phyloP scores from a whole-genome alignment of 1,140 invertebrate genomes.

The Pseudoatta argentina region DNA sequence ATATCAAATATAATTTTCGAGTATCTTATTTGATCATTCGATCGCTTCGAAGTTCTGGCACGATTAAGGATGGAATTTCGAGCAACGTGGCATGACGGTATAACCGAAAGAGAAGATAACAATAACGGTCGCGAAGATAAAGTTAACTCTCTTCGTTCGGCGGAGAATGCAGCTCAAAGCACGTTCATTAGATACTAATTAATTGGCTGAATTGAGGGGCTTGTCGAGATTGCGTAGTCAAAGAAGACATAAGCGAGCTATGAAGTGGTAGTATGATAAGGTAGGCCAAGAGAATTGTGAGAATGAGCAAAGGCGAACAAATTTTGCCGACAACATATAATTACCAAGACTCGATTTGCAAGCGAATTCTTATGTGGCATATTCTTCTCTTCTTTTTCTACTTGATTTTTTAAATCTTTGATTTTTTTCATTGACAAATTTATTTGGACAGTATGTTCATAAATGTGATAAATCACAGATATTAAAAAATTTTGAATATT shows the following conservation, averaged over 20 bases:
- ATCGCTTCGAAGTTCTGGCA: conserved; percentile 27
- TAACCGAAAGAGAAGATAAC: conserved; percentile 47
- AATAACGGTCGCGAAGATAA: conserved; percentile 44
- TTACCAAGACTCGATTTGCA: neutral
- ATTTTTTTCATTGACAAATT: conserved; percentile 5
- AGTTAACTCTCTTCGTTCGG: conserved; percentile 54
- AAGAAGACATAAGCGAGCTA: conserved; percentile 70
- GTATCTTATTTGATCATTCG: conserved; percentile 19
- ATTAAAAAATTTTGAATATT: neutral
- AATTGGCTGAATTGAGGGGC: conserved; percentile 80
- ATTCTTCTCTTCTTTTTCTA: neutral
- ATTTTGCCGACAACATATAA: conserved; percentile 14
- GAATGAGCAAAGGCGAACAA: neutral
- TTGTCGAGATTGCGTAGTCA: conserved; percentile 72
- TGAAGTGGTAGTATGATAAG: conserved; percentile 33
- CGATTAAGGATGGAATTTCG: conserved; percentile 43
- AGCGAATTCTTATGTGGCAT: conserved; percentile 15
- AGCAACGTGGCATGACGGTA: conserved; percentile 27
- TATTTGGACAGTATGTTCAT: neutral
- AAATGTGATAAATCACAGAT: neutral
- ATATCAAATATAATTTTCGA: conserved; percentile 24
- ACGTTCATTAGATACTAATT: conserved; percentile 78
- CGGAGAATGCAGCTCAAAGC: conserved; percentile 78
- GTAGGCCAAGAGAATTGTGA: neutral
- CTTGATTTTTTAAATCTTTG: neutral